phyloP scores from a whole-genome alignment of 2,888 invertebrate genomes.

The Dioctria rufipes region DNA sequence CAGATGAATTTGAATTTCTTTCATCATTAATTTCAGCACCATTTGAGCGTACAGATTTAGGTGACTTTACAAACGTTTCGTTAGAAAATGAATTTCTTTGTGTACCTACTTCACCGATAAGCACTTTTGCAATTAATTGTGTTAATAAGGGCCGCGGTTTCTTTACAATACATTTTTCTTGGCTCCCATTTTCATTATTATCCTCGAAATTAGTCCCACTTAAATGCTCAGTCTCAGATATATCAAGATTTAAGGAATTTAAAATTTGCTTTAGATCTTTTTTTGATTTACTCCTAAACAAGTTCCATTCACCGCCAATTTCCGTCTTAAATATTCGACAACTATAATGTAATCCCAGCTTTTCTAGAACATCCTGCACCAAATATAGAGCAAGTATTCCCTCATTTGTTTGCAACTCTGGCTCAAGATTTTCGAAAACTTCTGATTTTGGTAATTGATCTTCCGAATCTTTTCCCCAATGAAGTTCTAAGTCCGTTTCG shows the following conservation, averaged over 20 bases:
- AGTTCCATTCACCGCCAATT: conserved; percentile 1
- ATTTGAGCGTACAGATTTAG: background rate
- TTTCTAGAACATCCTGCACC: background rate
- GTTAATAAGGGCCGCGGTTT: background rate
- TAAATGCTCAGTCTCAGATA: background rate
- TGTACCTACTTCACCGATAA: background rate
- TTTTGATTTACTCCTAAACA: background rate
- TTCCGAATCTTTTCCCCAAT: background rate
- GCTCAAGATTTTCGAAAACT: background rate
- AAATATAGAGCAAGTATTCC: background rate
- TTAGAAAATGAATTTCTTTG: conserved; percentile 2
- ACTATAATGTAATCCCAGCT: conserved; percentile 1
- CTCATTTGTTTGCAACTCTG: background rate
- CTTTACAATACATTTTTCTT: background rate
- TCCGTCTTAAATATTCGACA: conserved; percentile 16
- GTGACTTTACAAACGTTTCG: conserved; percentile 14
- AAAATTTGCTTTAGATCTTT: background rate
- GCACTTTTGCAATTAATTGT: background rate
- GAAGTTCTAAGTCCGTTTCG: background rate
- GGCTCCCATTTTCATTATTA: background rate
- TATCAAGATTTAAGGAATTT: background rate
- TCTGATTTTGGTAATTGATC: background rate
- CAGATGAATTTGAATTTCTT: too few species aligned
- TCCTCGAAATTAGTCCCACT: background rate
- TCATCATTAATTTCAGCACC: too few species aligned